Percentiles rank a stretch among this genome's conserved stretches.
phyloP scores from a whole-genome alignment of 2,888 invertebrate species.

The Panzeria rudis region DNA sequence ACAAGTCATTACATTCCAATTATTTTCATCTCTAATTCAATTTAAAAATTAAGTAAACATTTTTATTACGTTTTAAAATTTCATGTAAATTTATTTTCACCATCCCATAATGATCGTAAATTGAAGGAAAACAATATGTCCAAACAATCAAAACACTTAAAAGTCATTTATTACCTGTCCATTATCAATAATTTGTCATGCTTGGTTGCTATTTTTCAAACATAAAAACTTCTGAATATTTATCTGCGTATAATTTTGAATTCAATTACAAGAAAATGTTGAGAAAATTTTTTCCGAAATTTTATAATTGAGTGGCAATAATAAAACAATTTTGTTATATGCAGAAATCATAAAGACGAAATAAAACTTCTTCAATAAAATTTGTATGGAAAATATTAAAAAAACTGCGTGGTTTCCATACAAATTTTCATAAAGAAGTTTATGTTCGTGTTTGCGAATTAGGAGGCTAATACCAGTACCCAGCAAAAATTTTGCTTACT shows the following conservation, averaged over 20 bases:
- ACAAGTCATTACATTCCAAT: neutral
- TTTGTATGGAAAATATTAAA: no score
- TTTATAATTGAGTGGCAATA: neutral
- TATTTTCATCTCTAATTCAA: constrained; percentile 25
- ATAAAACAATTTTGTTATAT: no score
- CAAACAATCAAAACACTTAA: constrained; percentile 29
- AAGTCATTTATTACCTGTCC: constrained; percentile 14
- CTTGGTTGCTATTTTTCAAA: neutral
- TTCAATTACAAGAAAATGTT: neutral
- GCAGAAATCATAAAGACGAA: no score
- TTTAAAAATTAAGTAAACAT: neutral
- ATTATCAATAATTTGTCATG: constrained; percentile 17
- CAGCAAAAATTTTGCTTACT: no score
- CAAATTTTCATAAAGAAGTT: no score
- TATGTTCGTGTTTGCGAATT: no score
- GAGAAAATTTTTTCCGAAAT: neutral
- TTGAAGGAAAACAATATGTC: neutral
- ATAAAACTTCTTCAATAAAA: no score
- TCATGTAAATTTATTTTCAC: constrained; percentile 4
- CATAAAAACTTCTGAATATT: neutral
- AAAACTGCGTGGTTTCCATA: no score
- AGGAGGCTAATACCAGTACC: no score
- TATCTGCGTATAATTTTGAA: neutral
- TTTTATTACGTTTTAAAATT: neutral
- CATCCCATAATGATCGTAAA: neutral